Evolutionary conservation across 2,888 invertebrate genomes (phyloP), one percentile per base, ranked within the genome.

Genomic region (Amitus sp.): DNA sequence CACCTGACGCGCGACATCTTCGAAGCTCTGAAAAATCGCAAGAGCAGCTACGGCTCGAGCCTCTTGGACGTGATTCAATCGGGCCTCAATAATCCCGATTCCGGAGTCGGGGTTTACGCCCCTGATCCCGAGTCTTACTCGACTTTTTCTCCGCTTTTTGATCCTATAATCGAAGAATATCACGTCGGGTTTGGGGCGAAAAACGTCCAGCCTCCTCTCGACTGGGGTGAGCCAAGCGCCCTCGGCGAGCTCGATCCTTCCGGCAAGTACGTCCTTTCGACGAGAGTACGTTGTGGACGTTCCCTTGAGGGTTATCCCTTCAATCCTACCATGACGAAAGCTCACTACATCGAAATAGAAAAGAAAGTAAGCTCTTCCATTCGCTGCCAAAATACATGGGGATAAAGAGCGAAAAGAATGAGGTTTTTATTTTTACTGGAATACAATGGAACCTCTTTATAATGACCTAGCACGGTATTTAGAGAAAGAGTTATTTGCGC

Each of bases 161-260:
- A 90, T 80, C 87, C 87, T 15, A 85, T 90, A 70, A 90, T 91
- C 75, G 86, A 87, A 71, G 88, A 89, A 70, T 90, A 90, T 79
- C 90, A 90, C 77, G 82, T 79, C 34, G 87, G 87, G 47, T 89
- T 90, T 77, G 82, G 81, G 58, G 72, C 84, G 58, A 76, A 77
- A 15, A 85, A 85, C 70, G 83, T 82, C 60, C 91, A 91, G 74
- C 90, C 90, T 6, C 74, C 84, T 1, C 80, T 83, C 23, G 85
- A 89, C 73, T 89, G 88, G 80, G 90, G 90, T 43, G 84, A 88
- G 70, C 78, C 82, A 53, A 30, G 23, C 66, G 71, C 55, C 42
- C 80, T 85, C n/a, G 86, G 86, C 53, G 86, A 89, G 75, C 81
- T 90, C 58, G 90, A 90, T 79, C 88, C 89, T 1, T 76, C 76